Percentiles rank a stretch among this genome's conserved stretches.
Conservation (phyloP, 1,140 invertebrate genomes). For the Brachionus plicatilis region DNA sequence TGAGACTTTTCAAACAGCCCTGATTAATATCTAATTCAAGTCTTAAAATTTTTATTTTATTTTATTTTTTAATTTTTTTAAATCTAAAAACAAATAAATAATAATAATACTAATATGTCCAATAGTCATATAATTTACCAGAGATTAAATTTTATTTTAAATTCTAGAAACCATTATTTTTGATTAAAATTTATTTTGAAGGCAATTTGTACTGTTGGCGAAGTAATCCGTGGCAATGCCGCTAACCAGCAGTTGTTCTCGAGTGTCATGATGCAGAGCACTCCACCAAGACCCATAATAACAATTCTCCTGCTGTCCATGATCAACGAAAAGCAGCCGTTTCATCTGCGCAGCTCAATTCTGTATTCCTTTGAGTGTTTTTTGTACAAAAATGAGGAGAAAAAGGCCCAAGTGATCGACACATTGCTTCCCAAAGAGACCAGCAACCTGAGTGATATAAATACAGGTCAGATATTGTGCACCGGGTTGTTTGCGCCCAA, state of each 20-base stretch:
- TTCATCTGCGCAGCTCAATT: conserved; percentile 81
- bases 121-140: too few relatives aligned
- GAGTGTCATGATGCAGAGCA: conserved; percentile 81
- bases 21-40: too few relatives aligned
- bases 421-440: conserved; percentile 44
- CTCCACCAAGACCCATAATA: conserved; percentile 81
- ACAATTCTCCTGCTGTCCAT: conserved; percentile 94
- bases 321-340: conserved; percentile 96
- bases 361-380: conserved; percentile 96
- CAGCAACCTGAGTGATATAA: conserved; percentile 48
- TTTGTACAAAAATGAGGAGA: conserved; percentile 79
- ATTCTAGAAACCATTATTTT: too few relatives aligned
- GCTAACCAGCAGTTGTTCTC: conserved; percentile 87
- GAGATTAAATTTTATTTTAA: too few relatives aligned
- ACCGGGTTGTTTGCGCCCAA: conserved; percentile 76
- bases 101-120: too few relatives aligned
- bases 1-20: too few relatives aligned
- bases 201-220: conserved; percentile 88
- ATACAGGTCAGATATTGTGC: conserved; percentile 81
- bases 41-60: too few relatives aligned
- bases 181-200: conserved; percentile 43
- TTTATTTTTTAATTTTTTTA: too few relatives aligned
- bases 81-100: too few relatives aligned
- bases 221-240: conserved; percentile 82
- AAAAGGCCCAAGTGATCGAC: conserved; percentile 17